Percentiles rank a stretch among this genome's conserved stretches.
phyloP scores from a whole-genome alignment of 2,113 vertebrate species.

The Anhinga anhinga region DNA sequence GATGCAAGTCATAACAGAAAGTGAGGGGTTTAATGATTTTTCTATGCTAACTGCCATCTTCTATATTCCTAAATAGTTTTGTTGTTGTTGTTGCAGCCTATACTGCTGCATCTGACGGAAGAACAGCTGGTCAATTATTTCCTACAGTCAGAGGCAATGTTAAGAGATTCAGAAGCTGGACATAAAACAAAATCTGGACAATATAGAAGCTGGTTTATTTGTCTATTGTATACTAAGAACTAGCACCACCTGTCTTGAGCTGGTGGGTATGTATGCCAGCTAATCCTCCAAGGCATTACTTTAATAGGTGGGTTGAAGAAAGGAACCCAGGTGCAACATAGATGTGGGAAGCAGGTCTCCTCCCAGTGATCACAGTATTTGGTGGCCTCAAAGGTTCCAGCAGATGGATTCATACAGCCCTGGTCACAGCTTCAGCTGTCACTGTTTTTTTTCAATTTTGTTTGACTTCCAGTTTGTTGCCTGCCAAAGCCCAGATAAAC shows the following conservation, averaged over 20 bases:
- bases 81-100: background rate
- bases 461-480: background rate
- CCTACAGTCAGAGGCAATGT: background rate
- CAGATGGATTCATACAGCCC: background rate
- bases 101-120: background rate
- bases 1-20: background rate
- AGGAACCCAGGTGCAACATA: background rate
- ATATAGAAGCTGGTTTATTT: background rate
- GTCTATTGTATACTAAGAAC: background rate
- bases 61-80: background rate
- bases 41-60: background rate
- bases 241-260: background rate
- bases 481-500: background rate
- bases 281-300: background rate
- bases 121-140: slow-evolving; percentile 22
- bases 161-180: background rate
- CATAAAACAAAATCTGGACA: background rate
- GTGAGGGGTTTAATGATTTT: background rate
- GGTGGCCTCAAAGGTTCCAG: background rate
- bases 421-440: background rate
- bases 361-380: background rate
- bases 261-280: background rate
- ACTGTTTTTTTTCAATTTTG: background rate
- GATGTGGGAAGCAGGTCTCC: background rate
- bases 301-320: background rate